Evolutionary conservation across 2,888 invertebrate species (phyloP), one percentile per base, ranked within the genome.

Genomic region (Scaptomyza cyrtandrae): DNA sequence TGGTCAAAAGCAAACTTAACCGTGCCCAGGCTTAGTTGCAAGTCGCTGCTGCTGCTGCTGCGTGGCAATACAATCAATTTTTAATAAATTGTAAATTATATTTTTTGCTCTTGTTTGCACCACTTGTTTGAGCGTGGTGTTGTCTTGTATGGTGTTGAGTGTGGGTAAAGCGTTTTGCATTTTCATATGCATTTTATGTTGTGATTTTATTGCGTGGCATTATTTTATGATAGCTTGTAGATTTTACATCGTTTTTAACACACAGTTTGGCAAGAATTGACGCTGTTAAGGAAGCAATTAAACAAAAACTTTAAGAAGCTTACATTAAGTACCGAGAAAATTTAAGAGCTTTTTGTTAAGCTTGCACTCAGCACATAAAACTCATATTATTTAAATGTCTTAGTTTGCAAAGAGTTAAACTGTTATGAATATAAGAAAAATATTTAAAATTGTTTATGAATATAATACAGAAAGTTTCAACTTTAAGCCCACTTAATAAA

Each of bases 21-120:
- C 48, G 3, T n/a, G 6, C 11, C 44, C 5, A 39, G 61, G 71
- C 67, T 74, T 61, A 64, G 62, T 63, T 71, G 71, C 29, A 35
- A 29, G 44, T 13, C 33, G 75, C 78, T 76, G 84, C 43, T 62
- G 57, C 69, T 27, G 35, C 16, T 27, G 75, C 80, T 80, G 84
- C 85, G 80, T 84, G 83, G 86, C 83, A 86, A 84, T 79, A 83
- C 86, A 83, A 83, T 83, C 86, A 83, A 83, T 83, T 83, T 83
- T 83, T 83, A 83, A 83, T 83, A 83, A 83, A 83, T 83, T 86
- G 86, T 86, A 75, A 75, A 86, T 77, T 69, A 79, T 79, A 52
- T 67, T 56, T 65, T 63, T 54, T 46, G 48, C 41, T 57, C 54
- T 19, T 63, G 27, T 55, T 71, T 71, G 46, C 65, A 59, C 52